Evolutionary conservation across 1,140 invertebrate genomes (phyloP), one percentile per base, ranked within the genome.

Genomic region (Lordiphosa clarofinis): DNA sequence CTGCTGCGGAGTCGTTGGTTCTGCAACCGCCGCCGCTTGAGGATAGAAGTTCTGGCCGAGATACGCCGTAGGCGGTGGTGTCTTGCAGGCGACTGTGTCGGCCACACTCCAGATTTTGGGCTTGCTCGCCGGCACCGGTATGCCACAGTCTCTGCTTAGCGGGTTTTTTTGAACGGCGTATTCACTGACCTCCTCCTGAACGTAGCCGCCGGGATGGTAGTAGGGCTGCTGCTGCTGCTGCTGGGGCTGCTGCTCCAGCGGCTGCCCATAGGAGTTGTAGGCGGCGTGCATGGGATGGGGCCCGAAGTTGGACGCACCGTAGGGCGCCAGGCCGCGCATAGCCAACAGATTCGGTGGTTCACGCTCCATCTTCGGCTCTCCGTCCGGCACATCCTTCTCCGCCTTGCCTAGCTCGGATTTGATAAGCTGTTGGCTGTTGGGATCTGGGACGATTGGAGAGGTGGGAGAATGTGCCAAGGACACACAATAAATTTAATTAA

Each of bases 61-160:
- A 62, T 91, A 81, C 59, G 57, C 70, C 62, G 78, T 59, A 43
- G 94, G 94, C 37, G 96, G 95, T 1, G 95, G 96, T 11, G 95
- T 97, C 89, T 98, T 98, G 89, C 96, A 98, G n/a, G 96, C 97
- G 10, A 96, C 97, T 19, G 97, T 98, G 89, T 98, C 97, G 13
- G 97, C 97, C 68, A 99, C 89, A 7, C 97, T 98, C 97, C 97
- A 99, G 78, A 99, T 99, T 90, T 98, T 97, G n/a, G 97, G 97
- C 88, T 98, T 98, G 44, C 95, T 94, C 36, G 95, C 94, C 19
- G 95, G 95, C 53, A 96, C 93, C 1, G 95, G 95, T 13, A 96
- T 94, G 7, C 95, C 95, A 88, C 95, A 96, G 73, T 95, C 94
- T 6, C 92, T 92, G 87, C 78, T 82, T 64, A 87, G 63, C 81